Percentiles rank a stretch among this genome's conserved stretches.
Evolutionary conservation across 2,888 invertebrate species (phyloP).

Genomic region (Platycnemis pennipes): DNA sequence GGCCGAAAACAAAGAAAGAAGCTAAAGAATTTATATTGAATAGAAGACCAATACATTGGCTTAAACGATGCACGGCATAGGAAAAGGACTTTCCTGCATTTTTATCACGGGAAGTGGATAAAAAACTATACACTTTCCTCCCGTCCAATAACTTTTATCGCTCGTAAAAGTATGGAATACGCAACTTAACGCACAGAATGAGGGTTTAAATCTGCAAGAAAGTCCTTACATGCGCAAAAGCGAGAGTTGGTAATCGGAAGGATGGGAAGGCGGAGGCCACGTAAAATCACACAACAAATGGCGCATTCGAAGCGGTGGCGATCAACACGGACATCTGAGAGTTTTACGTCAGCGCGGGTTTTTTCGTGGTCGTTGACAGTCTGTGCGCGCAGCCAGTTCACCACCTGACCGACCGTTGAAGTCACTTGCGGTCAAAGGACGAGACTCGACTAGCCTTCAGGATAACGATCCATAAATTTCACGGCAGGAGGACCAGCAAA

Average conservation of each 20-base stretch:
- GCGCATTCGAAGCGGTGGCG: background rate
- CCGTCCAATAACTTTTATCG: background rate
- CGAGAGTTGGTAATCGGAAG: background rate
- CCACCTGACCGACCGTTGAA: constrained; percentile 41
- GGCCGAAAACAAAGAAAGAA: too few species aligned
- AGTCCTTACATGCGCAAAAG: background rate
- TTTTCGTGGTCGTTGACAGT: constrained; percentile 28
- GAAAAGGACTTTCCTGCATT: background rate
- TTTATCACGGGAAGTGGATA: background rate
- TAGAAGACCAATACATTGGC: too few species aligned
- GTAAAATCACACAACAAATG: background rate
- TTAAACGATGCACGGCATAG: too few species aligned
- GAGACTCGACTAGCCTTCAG: constrained; percentile 35
- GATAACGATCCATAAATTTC: constrained; percentile 67
- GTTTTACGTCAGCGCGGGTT: background rate
- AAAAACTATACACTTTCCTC: background rate
- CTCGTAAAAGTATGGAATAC: background rate
- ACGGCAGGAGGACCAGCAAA: constrained; percentile 60
- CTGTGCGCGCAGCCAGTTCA: constrained; percentile 19
- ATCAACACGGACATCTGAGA: background rate
- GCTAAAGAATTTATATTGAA: too few species aligned
- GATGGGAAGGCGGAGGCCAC: too few species aligned
- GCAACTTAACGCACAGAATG: background rate
- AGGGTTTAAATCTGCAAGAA: background rate
- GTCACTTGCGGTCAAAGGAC: constrained; percentile 47